Base-by-base conservation (phyloP, 2,113 vertebrate genomes). In the Thymallus thymallus region DNA sequence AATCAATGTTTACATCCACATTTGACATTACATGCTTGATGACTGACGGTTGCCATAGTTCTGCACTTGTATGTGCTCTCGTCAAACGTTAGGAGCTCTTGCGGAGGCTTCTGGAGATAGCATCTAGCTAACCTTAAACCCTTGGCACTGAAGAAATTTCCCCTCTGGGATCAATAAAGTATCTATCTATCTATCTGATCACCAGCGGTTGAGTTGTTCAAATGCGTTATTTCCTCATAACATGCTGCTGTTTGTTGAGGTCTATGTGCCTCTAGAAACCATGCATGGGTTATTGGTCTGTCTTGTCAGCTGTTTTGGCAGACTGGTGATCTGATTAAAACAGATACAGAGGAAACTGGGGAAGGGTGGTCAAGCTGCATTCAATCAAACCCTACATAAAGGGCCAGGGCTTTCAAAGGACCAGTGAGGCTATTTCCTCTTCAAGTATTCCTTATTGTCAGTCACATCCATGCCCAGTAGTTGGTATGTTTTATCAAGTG, bases 241-340 rank as follows among this genome's bases (percentile, higher is more conserved):
- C 64, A 9, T 10, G 64, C 64, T 66, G 14, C 30, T 66, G 63
- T 30, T 66, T 66, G 35, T 41, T 41, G 63, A 32, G 63, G 26
- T 30, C 29, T 64, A 9, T 65, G 24, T 64, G 63, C 13, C 13
- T 18, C 16, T 65, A 30, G 24, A 30, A 29, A 24, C 61, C 63
- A 41, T 41, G 35, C 9, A 41, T 41, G 35, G 35, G 9, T 41
- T 6, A 14, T 65, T 65, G 64, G 41, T 23, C 48, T 77, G 77
- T 87, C 83, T 85, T 56, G 75, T 84, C 86, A 83, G 81, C 80
- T 84, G 81, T 84, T 32, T 69, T 68, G 82, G 69, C 48, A 78
- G 32, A 23, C 29, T 74, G 75, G 67, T 80, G 55, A 58, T 6
- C 13, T 58, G 55, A 20, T 58, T 58, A 20, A 64, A 65, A 45